These are phyloP conservation scores for Vultur gryphus DNA, from an alignment of 2,797 vertebrate genomes.

Conservation along the genomic window DNA sequence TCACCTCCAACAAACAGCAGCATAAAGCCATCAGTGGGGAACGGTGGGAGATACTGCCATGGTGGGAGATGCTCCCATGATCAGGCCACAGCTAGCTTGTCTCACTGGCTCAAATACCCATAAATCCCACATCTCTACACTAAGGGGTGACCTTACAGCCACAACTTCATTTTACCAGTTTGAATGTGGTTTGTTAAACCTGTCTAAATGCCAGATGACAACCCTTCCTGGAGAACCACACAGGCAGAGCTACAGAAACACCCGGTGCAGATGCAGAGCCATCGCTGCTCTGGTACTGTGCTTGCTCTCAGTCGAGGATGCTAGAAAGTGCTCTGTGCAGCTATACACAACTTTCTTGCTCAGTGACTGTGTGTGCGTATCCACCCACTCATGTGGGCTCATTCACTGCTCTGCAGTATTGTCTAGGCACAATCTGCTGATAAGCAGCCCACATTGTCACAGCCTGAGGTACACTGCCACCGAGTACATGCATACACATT, in stretches of 20 bases:
- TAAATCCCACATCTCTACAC: background rate
- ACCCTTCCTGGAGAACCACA: background rate
- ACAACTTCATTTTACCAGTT: background rate
- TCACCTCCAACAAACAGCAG: background rate
- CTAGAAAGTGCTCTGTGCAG: background rate
- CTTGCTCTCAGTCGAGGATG: background rate
- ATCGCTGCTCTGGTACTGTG: background rate
- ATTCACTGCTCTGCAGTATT: background rate
- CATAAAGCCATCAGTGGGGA: background rate
- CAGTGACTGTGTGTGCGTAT: background rate
- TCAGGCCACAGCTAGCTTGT: background rate
- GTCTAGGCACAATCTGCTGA: background rate
- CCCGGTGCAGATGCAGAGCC: background rate
- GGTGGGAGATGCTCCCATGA: background rate
- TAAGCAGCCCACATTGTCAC: background rate
- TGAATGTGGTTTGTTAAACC: background rate
- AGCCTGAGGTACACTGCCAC: background rate
- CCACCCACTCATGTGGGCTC: background rate
- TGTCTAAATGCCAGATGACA: background rate
- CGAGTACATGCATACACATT: background rate
- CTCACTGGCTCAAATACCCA: background rate
- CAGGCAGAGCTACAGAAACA: background rate
- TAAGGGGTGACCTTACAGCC: background rate
- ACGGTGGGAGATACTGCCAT: background rate
- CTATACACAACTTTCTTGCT: accelerated